Evolutionary conservation across 2,888 invertebrate genomes (phyloP).

Genomic region (Creontiades dilutus): DNA sequence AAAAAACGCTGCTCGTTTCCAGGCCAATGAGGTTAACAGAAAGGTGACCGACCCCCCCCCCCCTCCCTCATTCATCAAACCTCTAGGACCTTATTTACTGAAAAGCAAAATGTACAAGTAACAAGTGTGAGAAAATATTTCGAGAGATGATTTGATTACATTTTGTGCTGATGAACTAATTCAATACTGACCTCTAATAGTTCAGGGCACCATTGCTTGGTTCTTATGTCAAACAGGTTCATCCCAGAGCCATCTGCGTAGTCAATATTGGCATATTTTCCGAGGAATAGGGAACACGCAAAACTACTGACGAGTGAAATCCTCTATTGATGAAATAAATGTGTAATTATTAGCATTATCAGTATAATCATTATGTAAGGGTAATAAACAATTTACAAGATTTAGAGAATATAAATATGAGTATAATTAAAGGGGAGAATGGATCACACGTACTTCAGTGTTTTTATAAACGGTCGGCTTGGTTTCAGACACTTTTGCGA

Average conservation of each 20-base stretch:
- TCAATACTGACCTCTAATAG: conserved; percentile 83
- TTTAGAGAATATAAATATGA: background rate
- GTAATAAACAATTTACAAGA: too few species aligned
- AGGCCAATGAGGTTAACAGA: too few species aligned
- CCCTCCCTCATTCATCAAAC: too few species aligned
- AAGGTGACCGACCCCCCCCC: too few species aligned
- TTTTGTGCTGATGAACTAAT: background rate
- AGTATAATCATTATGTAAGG: too few species aligned
- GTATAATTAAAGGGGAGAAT: background rate
- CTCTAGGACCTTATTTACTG: too few species aligned
- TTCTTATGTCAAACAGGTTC: conserved; percentile 93
- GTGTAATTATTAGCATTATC: too few species aligned
- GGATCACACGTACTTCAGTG: conserved; percentile 82
- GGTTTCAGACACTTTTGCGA: conserved; percentile 90
- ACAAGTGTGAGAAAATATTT: too few species aligned
- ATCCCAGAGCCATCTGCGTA: conserved; percentile 96
- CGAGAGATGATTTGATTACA: too few species aligned
- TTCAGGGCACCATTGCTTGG: conserved; percentile 86
- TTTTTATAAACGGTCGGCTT: conserved; percentile 85
- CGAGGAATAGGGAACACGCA: conserved; percentile 91
- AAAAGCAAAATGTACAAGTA: too few species aligned
- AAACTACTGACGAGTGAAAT: conserved; percentile 97
- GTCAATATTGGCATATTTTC: conserved; percentile 94
- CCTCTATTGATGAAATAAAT: conserved; percentile 80
- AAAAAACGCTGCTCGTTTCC: too few species aligned